Base-by-base conservation (phyloP, 2,888 invertebrate genomes). In the Epinotia demarniana region DNA sequence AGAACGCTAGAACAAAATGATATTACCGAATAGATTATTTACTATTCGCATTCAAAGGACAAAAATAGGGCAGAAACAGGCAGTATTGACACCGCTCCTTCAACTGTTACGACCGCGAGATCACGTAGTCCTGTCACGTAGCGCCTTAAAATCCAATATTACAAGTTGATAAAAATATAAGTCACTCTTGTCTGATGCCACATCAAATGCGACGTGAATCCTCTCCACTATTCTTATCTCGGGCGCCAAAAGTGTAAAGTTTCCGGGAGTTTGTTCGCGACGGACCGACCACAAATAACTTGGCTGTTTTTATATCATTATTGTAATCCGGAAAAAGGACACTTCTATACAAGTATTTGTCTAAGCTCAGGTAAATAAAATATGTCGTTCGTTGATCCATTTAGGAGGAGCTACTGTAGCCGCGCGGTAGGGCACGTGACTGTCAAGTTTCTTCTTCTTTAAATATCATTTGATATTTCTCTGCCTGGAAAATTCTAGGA, bases 191-290 rank as follows among this genome's bases (percentile, higher is more conserved):
- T n/a, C 53, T 13, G 9, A 58, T 69, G 69, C 69, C 69, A 46
- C 60, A 69, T 69, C 69, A 69, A 58, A 46, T n/a, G n/a, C n/a
- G n/a, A 6, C 46, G n/a, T 46, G 43, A 58, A 69, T 69, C 69
- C 23, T 58, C 2, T 46, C 39, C 69, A 46, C 27, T 69, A 60
- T 69, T 46, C 58, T 69, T 69, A 69, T 69, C 69, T 69, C 43
- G 58, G 69, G 27, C 46, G 58, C 69, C 69, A 69, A 69, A 69
- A 69, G 69, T 60, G 69, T 69, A 60, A 60, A 69, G 69, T 60
- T 68, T 69, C 68, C 68, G 39, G 39, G 68, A 68, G 68, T 58
- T 58, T 39, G 57, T 39, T 67, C 57, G 46, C 58, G 23, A 27
- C 23, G 55, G 57, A 46, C 19, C 58, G 46, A 60, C 69, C 58